Conservation (phyloP, 2,113 vertebrate species). For the Channa argus region DNA sequence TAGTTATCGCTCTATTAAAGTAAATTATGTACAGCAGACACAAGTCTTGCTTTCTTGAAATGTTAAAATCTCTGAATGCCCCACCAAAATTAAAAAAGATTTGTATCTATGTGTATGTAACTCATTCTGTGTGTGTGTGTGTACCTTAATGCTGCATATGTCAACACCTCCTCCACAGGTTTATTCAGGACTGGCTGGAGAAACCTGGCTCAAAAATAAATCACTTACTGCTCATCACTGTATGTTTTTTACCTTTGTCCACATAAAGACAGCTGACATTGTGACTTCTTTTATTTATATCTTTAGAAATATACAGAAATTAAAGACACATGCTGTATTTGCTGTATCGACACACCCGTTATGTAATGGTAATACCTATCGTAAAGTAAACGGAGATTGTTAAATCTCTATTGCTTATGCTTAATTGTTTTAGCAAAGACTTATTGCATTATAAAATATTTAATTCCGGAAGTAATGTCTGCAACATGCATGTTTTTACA, state of each 20-base stretch:
- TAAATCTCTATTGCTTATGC: too few species aligned
- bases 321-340: too few species aligned
- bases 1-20: too few species aligned
- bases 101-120: not conserved
- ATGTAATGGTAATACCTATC: too few species aligned
- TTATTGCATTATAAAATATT: not conserved
- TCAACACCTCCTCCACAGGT: conserved; percentile 82
- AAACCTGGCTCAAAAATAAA: conserved; percentile 66
- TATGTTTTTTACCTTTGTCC: not conserved
- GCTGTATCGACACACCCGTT: too few species aligned
- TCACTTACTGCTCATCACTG: not conserved
- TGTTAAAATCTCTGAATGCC: too few species aligned
- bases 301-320: too few species aligned
- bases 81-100: not conserved
- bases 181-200: conserved; percentile 88
- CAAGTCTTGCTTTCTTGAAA: not conserved
- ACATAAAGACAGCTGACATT: not conserved
- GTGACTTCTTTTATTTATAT: too few species aligned
- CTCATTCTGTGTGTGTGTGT: conserved; percentile 1
- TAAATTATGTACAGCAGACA: not conserved
- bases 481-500: too few species aligned
- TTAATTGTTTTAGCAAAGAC: not conserved
- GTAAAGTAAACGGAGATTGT: too few species aligned
- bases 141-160: conserved; percentile 83
- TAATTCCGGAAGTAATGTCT: too few species aligned